Base-by-base conservation (phyloP, 2,888 invertebrate genomes). In the Aproaerema taeniolella region DNA sequence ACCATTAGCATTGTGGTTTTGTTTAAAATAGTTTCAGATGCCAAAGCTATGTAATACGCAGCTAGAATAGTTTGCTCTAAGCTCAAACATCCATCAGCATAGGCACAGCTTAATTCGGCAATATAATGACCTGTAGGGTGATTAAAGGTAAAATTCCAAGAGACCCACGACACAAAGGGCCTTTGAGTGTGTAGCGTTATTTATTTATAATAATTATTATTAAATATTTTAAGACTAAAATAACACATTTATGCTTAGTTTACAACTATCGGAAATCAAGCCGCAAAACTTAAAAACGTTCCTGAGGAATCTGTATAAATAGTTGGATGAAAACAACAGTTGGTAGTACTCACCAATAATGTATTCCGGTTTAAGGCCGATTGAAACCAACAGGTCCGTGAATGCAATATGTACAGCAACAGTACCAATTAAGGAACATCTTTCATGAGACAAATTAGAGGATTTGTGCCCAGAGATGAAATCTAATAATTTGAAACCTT, bases 31-130 rank as follows among this genome's bases (percentile, higher is more conserved):
- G 5, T 3, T 9, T 26, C n/a, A 3, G 26, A 26, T 26, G 26
- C 26, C 45, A 89, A 82, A 1, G 95, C 96, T 56, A 96, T 88
- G 67, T 92, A 93, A 72, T 96, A 96, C 0, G 96, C 93, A 0
- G 93, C 89, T 7, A 95, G 74, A 41, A 97, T 91, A 87, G 94
- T 93, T 79, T 97, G 93, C 58, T 96, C 94, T 0, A 92, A 91
- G 0, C 95, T 94, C 51, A 98, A 89, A 50, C 95, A 93, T 0
- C 95, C 96, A 70, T 98, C 98, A 2, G 96, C 97, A 78, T 98
- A 98, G 0, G 95, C 97, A 71, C 98, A 98, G 1, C 95, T 96
- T 4, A 98, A 83, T 72, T 98, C 98, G 15, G 98, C 98, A 0
- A 96, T 95, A 5, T 97, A 97, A 74, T 98, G 97, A 1, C 98